phyloP scores from a whole-genome alignment of 2,888 invertebrate genomes.

The Hyles lineata region DNA sequence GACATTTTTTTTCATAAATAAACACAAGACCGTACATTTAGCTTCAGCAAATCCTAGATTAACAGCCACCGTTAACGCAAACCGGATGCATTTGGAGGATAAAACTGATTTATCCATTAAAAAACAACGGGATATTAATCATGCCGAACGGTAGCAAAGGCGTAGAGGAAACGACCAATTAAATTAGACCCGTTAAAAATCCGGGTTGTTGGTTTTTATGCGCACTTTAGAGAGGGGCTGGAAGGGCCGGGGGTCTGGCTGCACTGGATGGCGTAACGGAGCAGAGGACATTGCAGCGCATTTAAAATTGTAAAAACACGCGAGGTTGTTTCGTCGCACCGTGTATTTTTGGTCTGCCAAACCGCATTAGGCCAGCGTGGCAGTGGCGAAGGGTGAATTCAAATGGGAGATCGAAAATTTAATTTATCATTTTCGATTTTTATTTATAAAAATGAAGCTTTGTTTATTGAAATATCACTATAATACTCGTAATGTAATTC shows the following conservation, averaged over 20 bases:
- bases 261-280: constrained; percentile 9
- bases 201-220: constrained; percentile 24
- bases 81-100: constrained; percentile 1
- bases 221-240: constrained; percentile 22
- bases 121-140: constrained; percentile 6
- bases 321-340: background rate
- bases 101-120: constrained; percentile 9
- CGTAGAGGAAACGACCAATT: constrained; percentile 15
- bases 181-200: constrained; percentile 24
- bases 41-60: background rate
- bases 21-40: background rate
- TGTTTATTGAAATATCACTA: no score
- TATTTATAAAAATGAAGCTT: no score
- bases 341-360: background rate
- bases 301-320: constrained; percentile 13
- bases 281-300: constrained; percentile 26
- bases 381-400: no score
- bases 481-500: no score
- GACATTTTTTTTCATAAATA: background rate
- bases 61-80: background rate
- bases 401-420: no score
- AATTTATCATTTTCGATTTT: no score
- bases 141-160: constrained; percentile 2
- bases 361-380: background rate
- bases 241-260: constrained; percentile 18